Conservation (phyloP, 1,140 invertebrate species). For the Acromyrmex heyeri region DNA sequence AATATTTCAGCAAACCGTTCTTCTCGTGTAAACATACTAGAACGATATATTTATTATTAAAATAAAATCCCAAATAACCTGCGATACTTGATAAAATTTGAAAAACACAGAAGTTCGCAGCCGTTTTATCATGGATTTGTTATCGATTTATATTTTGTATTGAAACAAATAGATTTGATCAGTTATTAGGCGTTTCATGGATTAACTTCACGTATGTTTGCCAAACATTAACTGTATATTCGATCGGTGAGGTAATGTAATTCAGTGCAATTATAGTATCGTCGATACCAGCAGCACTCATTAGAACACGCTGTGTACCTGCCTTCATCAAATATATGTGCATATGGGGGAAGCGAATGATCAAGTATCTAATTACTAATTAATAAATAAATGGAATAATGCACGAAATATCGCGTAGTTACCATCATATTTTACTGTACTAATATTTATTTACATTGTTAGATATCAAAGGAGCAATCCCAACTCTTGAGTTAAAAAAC, state of each 20-base stretch:
- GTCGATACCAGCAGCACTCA: slow-evolving; percentile 54
- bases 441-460: slow-evolving; percentile 23
- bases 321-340: slow-evolving; percentile 71
- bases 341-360: slow-evolving; percentile 58
- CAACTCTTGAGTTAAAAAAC: no score
- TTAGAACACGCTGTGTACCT: slow-evolving; percentile 64
- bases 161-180: not conserved
- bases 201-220: slow-evolving; percentile 46
- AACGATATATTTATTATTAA: not conserved
- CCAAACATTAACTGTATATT: slow-evolving; percentile 50
- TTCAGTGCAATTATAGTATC: slow-evolving; percentile 64
- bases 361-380: slow-evolving; percentile 70
- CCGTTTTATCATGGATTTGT: not conserved
- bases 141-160: not conserved
- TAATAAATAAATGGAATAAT: slow-evolving; percentile 50
- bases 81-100: not conserved
- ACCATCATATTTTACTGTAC: slow-evolving; percentile 23
- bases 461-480: no score
- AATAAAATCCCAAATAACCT: not conserved
- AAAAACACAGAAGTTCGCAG: not conserved
- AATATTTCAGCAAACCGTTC: no score
- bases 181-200: slow-evolving; percentile 25
- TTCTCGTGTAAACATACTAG: no score
- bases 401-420: slow-evolving; percentile 22
- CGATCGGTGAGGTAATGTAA: slow-evolving; percentile 47